Evolutionary conservation across 2,113 vertebrate genomes (phyloP).

Genomic region (Psittacula cyanocephala): DNA sequence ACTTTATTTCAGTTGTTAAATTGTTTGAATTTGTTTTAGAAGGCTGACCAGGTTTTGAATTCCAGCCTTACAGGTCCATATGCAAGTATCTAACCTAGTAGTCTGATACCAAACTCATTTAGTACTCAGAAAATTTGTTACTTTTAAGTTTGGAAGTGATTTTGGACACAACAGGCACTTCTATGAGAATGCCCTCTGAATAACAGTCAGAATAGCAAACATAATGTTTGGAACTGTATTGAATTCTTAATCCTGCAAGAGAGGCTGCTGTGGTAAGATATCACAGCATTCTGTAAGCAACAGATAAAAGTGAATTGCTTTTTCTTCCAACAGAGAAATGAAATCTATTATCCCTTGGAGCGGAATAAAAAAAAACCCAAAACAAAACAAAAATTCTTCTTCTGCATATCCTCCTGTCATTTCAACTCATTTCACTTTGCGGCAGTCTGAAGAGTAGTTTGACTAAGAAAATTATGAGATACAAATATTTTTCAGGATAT

Average conservation of each 20-base stretch:
- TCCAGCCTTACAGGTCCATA: neutral
- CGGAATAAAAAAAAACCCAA: neutral
- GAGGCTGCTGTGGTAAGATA: neutral
- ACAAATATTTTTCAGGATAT: neutral
- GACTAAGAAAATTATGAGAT: neutral
- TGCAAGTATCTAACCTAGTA: neutral
- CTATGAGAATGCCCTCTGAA: neutral
- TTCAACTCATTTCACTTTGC: neutral
- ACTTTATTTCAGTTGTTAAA: neutral
- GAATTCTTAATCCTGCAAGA: neutral
- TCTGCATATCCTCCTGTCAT: neutral
- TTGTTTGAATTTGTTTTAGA: neutral
- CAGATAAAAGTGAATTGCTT: neutral
- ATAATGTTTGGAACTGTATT: neutral
- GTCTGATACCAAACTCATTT: neutral
- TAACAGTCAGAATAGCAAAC: neutral
- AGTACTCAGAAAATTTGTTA: neutral
- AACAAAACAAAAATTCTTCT: neutral
- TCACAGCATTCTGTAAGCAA: neutral
- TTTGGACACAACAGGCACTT: neutral
- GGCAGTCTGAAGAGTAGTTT: neutral
- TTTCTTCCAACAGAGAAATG: neutral
- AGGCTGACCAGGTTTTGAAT: neutral
- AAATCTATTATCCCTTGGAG: neutral
- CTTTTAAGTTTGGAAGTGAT: neutral